Evolutionary conservation across 2,888 invertebrate genomes (phyloP).

Genomic region (Zeuzera pyrina): DNA sequence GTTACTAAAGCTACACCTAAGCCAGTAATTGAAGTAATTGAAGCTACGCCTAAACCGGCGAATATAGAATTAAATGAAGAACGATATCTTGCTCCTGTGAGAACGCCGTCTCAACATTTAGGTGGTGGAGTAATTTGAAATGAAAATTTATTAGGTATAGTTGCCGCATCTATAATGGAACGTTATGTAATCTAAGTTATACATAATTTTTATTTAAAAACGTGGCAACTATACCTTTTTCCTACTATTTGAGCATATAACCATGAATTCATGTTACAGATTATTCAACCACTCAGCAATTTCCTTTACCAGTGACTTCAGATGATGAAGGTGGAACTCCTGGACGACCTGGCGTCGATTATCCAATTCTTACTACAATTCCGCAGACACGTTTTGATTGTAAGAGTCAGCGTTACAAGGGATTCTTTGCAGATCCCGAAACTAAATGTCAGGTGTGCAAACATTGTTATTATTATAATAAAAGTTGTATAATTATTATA

Average conservation of each 20-base stretch:
- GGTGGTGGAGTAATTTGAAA: constrained; percentile 39
- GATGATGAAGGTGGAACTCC: constrained; percentile 76
- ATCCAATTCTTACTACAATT: constrained; percentile 82
- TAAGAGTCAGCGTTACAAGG: constrained; percentile 89
- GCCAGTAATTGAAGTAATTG: constrained; percentile 27
- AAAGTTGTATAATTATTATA: background rate
- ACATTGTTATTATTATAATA: too few relatives aligned
- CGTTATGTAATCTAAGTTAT: too few relatives aligned
- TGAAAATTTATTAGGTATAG: too few relatives aligned
- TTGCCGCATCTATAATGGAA: too few relatives aligned
- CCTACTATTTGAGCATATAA: background rate
- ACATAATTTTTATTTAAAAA: too few relatives aligned
- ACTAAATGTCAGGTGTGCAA: constrained; percentile 89
- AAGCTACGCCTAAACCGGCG: constrained; percentile 22
- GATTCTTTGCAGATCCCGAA: constrained; percentile 91
- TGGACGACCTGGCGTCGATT: constrained; percentile 82
- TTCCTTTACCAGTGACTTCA: constrained; percentile 50
- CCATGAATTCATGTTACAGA: background rate
- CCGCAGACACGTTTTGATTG: constrained; percentile 86
- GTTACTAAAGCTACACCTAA: constrained; percentile 25
- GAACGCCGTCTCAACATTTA: constrained; percentile 54
- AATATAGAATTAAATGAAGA: constrained; percentile 42
- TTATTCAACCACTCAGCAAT: constrained; percentile 39
- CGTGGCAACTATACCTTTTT: background rate
- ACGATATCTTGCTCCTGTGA: constrained; percentile 46